phyloP scores from a whole-genome alignment of 2,797 vertebrate species.

The Fundulus diaphanus region DNA sequence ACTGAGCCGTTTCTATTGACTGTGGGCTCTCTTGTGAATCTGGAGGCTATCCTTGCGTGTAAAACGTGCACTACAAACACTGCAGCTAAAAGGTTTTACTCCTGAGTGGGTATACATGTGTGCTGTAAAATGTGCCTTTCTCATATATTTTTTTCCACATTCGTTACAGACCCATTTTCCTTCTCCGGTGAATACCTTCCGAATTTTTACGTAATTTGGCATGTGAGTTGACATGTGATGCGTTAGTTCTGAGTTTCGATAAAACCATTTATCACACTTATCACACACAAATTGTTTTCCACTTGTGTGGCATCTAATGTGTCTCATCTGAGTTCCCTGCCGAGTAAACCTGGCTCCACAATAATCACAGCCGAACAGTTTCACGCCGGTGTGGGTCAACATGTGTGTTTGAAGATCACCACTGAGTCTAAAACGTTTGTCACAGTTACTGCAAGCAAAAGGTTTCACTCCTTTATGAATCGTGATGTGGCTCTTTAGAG shows the following conservation, averaged over 20 bases:
- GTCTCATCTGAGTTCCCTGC: neutral
- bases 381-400: neutral
- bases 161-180: neutral
- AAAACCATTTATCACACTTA: neutral
- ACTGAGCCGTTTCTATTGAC: neutral
- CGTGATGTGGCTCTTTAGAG: neutral
- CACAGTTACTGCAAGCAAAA: slow-evolving; percentile 2
- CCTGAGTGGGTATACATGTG: neutral
- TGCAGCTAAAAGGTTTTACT: slow-evolving; percentile 4
- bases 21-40: neutral
- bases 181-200: neutral
- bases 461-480: slow-evolving; percentile 10
- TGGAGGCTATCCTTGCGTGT: neutral
- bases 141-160: neutral
- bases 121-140: neutral
- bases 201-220: no score
- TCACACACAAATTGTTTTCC: slow-evolving; percentile 6
- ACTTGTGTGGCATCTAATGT: neutral
- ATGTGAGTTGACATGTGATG: neutral
- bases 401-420: neutral
- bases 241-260: neutral
- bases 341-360: neutral
- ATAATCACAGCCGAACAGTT: neutral
- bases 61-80: neutral
- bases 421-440: neutral